These are phyloP conservation scores for Phalacrocorax brasilianus DNA, from an alignment of 2,113 vertebrate species.

Conservation along the genomic window DNA sequence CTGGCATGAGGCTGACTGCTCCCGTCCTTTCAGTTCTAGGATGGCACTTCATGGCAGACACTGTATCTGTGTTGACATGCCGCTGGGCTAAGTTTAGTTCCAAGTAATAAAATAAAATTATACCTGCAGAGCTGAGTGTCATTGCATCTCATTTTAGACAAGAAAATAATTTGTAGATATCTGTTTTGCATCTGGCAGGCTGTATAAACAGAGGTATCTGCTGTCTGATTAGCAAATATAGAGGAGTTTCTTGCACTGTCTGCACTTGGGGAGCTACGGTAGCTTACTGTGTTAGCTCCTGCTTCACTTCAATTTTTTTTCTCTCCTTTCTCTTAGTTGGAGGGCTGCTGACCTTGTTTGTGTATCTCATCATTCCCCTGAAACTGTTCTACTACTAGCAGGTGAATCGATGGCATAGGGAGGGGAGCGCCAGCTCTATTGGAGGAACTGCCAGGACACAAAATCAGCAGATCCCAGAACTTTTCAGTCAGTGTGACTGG, in stretches of 20 bases:
- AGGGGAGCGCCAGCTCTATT: neutral
- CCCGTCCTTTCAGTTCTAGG: neutral
- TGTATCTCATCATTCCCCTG: conserved; percentile 17
- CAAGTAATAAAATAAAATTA: neutral
- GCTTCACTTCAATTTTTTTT: neutral
- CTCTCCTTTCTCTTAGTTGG: conserved; percentile 7
- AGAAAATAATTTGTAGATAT: neutral
- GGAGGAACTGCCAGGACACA: neutral
- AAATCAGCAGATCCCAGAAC: neutral
- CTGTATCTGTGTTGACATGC: neutral
- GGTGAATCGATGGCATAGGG: conserved; percentile 41
- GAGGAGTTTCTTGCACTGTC: neutral
- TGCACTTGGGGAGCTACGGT: neutral
- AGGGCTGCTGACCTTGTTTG: conserved; percentile 38
- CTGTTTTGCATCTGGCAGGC: neutral
- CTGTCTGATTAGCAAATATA: neutral
- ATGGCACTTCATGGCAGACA: neutral
- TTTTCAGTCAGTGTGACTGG: fast-evolving
- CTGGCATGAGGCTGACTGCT: neutral
- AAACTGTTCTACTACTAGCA: conserved; percentile 56
- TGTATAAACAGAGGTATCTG: neutral
- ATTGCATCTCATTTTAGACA: neutral
- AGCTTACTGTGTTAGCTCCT: neutral
- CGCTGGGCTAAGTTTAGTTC: neutral
- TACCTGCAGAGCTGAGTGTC: neutral